phyloP scores from a whole-genome alignment of 2,113 vertebrate genomes.

The Ellobius talpinus region DNA sequence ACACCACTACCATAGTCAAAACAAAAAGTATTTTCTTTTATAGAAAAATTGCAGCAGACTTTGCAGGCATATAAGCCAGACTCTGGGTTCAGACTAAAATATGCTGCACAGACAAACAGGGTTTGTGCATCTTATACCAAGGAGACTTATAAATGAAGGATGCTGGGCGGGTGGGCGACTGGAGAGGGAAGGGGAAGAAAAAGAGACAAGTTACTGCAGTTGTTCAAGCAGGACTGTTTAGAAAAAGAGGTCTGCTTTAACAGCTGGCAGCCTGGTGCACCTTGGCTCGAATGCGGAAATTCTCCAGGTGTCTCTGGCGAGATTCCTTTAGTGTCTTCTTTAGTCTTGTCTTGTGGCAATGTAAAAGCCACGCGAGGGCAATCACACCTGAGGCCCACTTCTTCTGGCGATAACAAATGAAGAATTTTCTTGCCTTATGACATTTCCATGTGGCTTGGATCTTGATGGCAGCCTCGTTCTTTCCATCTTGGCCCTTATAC shows the following conservation, averaged over 20 bases:
- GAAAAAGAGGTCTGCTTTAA: slow-evolving; percentile 74
- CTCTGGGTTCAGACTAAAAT: slow-evolving; percentile 82
- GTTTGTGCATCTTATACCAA: slow-evolving; percentile 10
- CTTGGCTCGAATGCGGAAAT: slow-evolving; percentile 91
- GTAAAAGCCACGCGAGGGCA: slow-evolving; percentile 86
- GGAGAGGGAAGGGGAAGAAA: slow-evolving; percentile 61
- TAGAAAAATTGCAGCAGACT: slow-evolving; percentile 82
- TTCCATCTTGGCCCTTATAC: slow-evolving; percentile 88
- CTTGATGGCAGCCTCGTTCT: slow-evolving; percentile 83
- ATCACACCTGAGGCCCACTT: slow-evolving; percentile 91
- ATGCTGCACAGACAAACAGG: slow-evolving; percentile 74
- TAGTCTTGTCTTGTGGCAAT: slow-evolving; percentile 82
- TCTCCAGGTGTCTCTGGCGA: slow-evolving; percentile 91
- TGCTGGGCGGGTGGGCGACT: neutral
- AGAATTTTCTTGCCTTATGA: slow-evolving; percentile 80
- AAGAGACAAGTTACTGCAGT: slow-evolving; percentile 70
- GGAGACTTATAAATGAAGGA: slow-evolving; percentile 39
- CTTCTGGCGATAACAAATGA: slow-evolving; percentile 77
- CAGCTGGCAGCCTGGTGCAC: slow-evolving; percentile 87
- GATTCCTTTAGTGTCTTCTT: slow-evolving; percentile 88
- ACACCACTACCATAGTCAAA: slow-evolving; percentile 77
- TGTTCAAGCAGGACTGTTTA: slow-evolving; percentile 82
- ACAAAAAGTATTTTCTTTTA: slow-evolving; percentile 74
- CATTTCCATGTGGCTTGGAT: slow-evolving; percentile 90
- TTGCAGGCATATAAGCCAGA: slow-evolving; percentile 75